Base-by-base conservation (phyloP, 2,888 invertebrate genomes). In the Stenodera caucasica region DNA sequence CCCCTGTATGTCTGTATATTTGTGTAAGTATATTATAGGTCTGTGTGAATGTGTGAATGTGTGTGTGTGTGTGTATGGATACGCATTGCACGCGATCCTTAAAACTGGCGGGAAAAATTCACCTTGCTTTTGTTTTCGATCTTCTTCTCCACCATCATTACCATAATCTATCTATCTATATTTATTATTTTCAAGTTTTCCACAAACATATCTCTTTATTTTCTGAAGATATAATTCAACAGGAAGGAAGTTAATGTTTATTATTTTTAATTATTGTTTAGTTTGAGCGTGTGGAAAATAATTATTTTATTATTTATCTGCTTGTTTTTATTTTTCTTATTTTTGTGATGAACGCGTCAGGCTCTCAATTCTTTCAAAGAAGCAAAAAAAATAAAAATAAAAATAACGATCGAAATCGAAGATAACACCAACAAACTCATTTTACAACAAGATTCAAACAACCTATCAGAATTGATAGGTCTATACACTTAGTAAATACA, bases 71-170 rank as follows among this genome's bases (percentile, higher is more conserved):
- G 64, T 70, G 67, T 71, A 68, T 71, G 69, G 71, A 68, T 72
- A 73, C 73, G 74, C 75, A 73, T 69, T 68, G 74, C 77, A 77
- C 76, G 77, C 76, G 73, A 77, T 70, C 57, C 72, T 70, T 67
- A 70, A 76, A 76, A 74, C 69, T 71, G 74, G 74, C 75, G 74
- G 75, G 74, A 77, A 75, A 72, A 74, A 72, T 71, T 65, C 67
- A 60, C 62, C 63, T 64, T 45, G 12, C 45, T 45, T 45, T 21
- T 64, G 67, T 65, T 58, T 62, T 65, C 65, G 67, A 63, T 67
- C 67, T 66, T 67, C 70, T 70, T 69, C 65, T 64, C 64, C 61
- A 65, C 30, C 37, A 51, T 33, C 55, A 58, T 52, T 12, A 45
- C 12, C 21, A 21, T 40, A 11, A 7, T 18, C 18, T 30, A 30